Evolutionary conservation across 2,113 vertebrate species (phyloP), one percentile per base, ranked within the genome.

Genomic region (Oplegnathus fasciatus): DNA sequence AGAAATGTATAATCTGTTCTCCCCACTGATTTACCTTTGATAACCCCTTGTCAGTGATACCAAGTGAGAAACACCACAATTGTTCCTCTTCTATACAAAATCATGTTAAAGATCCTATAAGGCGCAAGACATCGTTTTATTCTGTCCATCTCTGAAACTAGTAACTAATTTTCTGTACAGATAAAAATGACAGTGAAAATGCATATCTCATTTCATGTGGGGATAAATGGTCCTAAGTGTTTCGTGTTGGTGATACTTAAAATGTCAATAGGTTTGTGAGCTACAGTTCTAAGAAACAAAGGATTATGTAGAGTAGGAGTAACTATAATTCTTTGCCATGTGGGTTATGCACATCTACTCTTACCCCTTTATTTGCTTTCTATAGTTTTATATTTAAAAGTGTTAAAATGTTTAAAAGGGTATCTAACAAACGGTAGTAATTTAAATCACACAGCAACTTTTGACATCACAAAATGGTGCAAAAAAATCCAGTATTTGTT

Each of bases 1-100:
- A 78, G 50, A 17, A 76, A 60, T 69, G 55, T 69, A 37, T 77
- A 48, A 74, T 87, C 77, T 81, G 24, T 70, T 76, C 81, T 78
- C 75, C 32, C 58, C 26, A 68, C 64, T 86, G 60, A 82, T 83
- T 89, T 75, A 24, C 57, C 46, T 86, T 60, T 75, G 34, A 82
- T 77, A 55, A 78, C 40, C 40, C 50, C 9, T 40, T 34, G 50
- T 57, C 73, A 81, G 20, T 65, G 69, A 62, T 48, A 28, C 22
- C 6, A 80, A 78, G 76, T 72, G 24, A 62, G 44, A 54, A 67
- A 74, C 30, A 57, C 30, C n/a, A n/a, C 61, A 30, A 30, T 24
- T 62, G 54, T 62, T 73, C 28, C 1, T 55, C 4, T 1, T 80
- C 20, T 34, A 24, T 57, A 13, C 18, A 24, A 32, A 48, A 26